Conservation (phyloP, 2,797 vertebrate species). For the Argentina silus region DNA sequence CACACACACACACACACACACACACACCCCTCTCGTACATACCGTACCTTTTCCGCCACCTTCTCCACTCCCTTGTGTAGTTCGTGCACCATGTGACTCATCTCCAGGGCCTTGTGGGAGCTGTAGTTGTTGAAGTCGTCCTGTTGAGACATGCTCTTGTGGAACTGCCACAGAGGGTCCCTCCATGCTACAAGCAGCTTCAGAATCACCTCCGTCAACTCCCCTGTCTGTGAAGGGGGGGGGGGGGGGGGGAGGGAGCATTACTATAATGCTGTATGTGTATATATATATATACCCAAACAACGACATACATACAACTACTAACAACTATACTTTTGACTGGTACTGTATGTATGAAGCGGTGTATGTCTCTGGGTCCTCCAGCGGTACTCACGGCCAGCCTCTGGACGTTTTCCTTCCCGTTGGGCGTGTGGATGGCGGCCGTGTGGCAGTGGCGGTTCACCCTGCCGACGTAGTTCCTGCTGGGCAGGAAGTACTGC, state of each 20-base stretch:
- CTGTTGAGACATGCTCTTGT: slow-evolving; percentile 75
- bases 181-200: slow-evolving; percentile 83
- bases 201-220: slow-evolving; percentile 81
- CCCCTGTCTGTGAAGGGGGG: slow-evolving; percentile 74
- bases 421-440: slow-evolving; percentile 79
- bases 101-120: slow-evolving; percentile 81
- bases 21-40: neutral
- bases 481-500: slow-evolving; percentile 75
- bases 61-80: slow-evolving; percentile 81
- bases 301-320: neutral
- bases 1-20: neutral
- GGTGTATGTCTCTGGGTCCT: neutral
- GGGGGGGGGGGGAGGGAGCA: neutral
- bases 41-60: slow-evolving; percentile 78
- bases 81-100: slow-evolving; percentile 83
- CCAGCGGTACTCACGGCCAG: slow-evolving; percentile 67
- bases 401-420: slow-evolving; percentile 84
- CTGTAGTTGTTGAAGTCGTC: slow-evolving; percentile 75
- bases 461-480: slow-evolving; percentile 76
- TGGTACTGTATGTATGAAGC: no score
- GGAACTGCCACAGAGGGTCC: slow-evolving; percentile 82
- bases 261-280: neutral
- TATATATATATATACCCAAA: no score
- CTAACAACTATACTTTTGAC: no score
- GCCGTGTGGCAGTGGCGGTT: slow-evolving; percentile 82